phyloP scores from a whole-genome alignment of 2,113 vertebrate species.

The Poeciliopsis occidentalis region DNA sequence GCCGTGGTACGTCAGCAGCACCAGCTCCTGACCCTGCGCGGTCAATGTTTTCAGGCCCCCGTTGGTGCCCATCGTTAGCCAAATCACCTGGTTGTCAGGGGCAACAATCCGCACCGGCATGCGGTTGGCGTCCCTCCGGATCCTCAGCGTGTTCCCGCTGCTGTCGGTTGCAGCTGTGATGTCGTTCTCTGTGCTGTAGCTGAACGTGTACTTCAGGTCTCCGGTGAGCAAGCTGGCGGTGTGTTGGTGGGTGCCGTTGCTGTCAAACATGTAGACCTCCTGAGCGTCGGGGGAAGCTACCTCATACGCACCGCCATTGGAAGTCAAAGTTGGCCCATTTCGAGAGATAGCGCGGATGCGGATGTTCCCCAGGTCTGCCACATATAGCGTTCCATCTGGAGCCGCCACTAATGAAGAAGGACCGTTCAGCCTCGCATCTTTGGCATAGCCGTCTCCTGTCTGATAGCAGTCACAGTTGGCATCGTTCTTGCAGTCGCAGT shows the following conservation, averaged over 20 bases:
- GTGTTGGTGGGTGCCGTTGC: slow-evolving; percentile 95
- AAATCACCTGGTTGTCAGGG: slow-evolving; percentile 97
- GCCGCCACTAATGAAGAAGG: slow-evolving; percentile 93
- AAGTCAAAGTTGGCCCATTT: slow-evolving; percentile 86
- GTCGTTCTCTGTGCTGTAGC: slow-evolving; percentile 95
- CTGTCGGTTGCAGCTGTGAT: slow-evolving; percentile 92
- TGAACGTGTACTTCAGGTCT: slow-evolving; percentile 93
- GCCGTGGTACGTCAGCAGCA: slow-evolving; percentile 95
- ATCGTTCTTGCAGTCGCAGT: slow-evolving; percentile 97
- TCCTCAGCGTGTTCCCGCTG: slow-evolving; percentile 92
- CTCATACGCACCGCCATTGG: slow-evolving; percentile 83
- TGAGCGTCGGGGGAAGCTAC: slow-evolving; percentile 93
- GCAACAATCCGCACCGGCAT: slow-evolving; percentile 95
- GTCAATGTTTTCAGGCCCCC: slow-evolving; percentile 93
- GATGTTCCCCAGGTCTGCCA: slow-evolving; percentile 96
- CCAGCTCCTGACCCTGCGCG: slow-evolving; percentile 91
- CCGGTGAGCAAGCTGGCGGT: slow-evolving; percentile 94
- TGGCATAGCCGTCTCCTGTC: slow-evolving; percentile 94
- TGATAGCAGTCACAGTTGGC: slow-evolving; percentile 98
- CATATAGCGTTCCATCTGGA: slow-evolving; percentile 92
- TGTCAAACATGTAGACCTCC: slow-evolving; percentile 96
- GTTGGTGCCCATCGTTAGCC: slow-evolving; percentile 93
- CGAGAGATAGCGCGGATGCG: slow-evolving; percentile 90
- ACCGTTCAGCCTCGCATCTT: slow-evolving; percentile 93
- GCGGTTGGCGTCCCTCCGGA: slow-evolving; percentile 90